Percentiles rank a stretch among this genome's conserved stretches.
Evolutionary conservation across 35 echinoderm and acorn worm species (phyloP).

Genomic region (Ophioderma brevispina): DNA sequence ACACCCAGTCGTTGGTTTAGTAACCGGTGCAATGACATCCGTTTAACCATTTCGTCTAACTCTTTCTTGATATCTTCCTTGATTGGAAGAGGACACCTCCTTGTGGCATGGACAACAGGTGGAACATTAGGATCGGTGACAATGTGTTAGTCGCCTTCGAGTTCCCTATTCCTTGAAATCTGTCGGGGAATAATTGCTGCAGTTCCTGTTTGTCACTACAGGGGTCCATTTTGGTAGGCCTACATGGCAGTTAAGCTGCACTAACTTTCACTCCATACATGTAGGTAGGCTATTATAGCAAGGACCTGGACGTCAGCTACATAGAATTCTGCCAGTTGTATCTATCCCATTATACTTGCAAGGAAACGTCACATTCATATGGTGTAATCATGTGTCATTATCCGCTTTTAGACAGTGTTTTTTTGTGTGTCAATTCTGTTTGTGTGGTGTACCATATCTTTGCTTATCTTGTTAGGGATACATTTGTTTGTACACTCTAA

Average conservation of each 20-base stretch:
- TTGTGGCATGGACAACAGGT: constrained; percentile 41
- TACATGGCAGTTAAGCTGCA: constrained; percentile 23
- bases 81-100: constrained; percentile 41
- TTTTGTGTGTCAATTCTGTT: not conserved
- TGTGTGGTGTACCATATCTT: not conserved
- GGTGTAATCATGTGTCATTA: constrained; percentile 18
- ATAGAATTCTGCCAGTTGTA: constrained; percentile 32
- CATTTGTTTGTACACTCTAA: constrained; percentile 42
- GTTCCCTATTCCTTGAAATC: constrained; percentile 52
- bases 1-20: constrained; percentile 55
- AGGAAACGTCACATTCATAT: not conserved
- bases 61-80: constrained; percentile 52
- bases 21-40: too few species aligned
- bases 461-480: constrained; percentile 27
- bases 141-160: constrained; percentile 43
- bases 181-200: constrained; percentile 42
- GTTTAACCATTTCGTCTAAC: too few species aligned
- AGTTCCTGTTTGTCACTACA: not conserved
- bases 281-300: constrained; percentile 30
- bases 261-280: constrained; percentile 1
- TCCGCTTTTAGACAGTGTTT: constrained; percentile 41
- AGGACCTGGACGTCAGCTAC: constrained; percentile 28
- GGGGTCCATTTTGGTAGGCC: not conserved
- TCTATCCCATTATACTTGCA: not conserved
- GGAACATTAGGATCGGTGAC: constrained; percentile 34